Evolutionary conservation across 2,113 vertebrate genomes (phyloP).

Genomic region (Athene cunicularia): DNA sequence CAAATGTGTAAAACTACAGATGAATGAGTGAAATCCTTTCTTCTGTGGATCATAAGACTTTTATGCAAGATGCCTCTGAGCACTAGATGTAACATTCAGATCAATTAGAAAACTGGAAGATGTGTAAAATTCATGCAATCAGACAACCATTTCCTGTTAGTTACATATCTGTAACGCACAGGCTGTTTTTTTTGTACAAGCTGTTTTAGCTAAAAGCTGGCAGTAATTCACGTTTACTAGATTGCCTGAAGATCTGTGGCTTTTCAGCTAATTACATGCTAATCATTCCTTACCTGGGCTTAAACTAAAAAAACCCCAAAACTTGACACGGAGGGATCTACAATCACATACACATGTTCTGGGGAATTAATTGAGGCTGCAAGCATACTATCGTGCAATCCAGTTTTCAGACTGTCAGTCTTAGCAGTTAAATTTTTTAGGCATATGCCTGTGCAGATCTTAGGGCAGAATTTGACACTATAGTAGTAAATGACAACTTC

Average conservation of each 20-base stretch:
- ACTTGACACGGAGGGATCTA: background rate
- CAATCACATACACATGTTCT: background rate
- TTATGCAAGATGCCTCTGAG: background rate
- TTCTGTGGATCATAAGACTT: background rate
- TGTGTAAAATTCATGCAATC: background rate
- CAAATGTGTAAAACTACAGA: background rate
- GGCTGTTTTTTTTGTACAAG: background rate
- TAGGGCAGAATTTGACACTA: conserved; percentile 12
- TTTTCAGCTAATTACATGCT: conserved; percentile 4
- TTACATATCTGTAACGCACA: background rate
- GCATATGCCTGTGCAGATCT: background rate
- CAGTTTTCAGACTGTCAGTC: background rate
- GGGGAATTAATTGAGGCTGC: background rate
- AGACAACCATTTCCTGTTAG: background rate
- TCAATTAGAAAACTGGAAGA: background rate
- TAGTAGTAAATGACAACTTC: background rate
- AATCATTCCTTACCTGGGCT: conserved; percentile 14
- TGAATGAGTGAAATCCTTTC: background rate
- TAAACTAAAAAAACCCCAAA: background rate
- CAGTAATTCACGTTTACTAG: background rate
- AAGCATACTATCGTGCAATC: background rate
- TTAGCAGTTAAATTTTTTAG: background rate
- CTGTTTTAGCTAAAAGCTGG: background rate
- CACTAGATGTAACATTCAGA: background rate
- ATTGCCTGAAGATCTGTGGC: background rate